Evolutionary conservation across 2,113 vertebrate genomes (phyloP), one percentile per base, ranked within the genome.

Genomic region (Gavia stellata): DNA sequence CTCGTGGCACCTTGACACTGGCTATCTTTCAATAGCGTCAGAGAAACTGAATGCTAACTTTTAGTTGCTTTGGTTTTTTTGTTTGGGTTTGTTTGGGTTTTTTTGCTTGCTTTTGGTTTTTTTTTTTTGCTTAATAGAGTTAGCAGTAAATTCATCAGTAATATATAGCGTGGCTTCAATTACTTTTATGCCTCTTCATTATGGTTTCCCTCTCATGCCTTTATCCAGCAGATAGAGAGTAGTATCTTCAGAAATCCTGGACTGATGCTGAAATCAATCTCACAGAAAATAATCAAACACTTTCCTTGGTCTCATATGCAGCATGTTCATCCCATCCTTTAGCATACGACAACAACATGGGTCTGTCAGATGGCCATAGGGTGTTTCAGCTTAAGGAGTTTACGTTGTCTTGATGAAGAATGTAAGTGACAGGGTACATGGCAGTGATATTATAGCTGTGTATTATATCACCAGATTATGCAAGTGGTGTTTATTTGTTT

Each of bases 281-380:
- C 38, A 28, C 26, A 68, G 28, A 36, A 90, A 92, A 50, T 10
- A 81, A n/a, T 17, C 34, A 24, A 31, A 53, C 16, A 21, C 14
- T 40, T n/a, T 33, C 5, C 56, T 73, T 77, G 11, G 7, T 67
- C 40, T 77, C 23, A 24, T 18, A 47, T 21, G 15, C 18, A 67
- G n/a, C 33, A 61, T 6, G 12, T 50, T 72, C n/a, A 47, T 16
- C 14, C 9, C 12, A 33, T 58, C 42, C 42, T 44, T 79, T 33
- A 40, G 26, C 0, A 0, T 25, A 52, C 50, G 38, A 49, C 8
- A 63, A 65, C 21, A 47, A 2, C 17, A 16, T 25, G 20, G 25
- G 71, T 36, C 59, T 16, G 73, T 71, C 55, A 31, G 36, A 17
- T 20, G 16, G 12, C 10, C 45, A 49, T 3, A 53, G 33, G 8